A percentile compares a stretch with the other conserved stretches of the same genome.
Evolutionary conservation across 2,113 vertebrate genomes (phyloP).

Genomic region (Salminus brasiliensis): DNA sequence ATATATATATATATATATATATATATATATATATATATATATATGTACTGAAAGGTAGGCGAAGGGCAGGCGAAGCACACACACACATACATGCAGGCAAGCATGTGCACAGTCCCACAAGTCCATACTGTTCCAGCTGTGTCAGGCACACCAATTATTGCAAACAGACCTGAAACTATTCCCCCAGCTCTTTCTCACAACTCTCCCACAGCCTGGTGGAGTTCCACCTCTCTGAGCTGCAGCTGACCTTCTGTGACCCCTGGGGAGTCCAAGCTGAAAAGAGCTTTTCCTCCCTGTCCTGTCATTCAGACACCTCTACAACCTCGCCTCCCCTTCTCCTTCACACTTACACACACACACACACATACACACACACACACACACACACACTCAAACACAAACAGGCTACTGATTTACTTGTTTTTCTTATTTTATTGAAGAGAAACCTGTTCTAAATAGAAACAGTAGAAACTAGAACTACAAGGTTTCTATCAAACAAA

Average conservation of each 20-base stretch:
- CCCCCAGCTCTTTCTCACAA: constrained; percentile 67
- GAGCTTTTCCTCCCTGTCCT: constrained; percentile 43
- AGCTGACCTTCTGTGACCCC: constrained; percentile 58
- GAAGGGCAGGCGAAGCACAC: too few species aligned
- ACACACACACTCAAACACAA: too few species aligned
- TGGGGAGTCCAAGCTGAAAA: constrained; percentile 52
- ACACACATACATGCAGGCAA: constrained; percentile 40
- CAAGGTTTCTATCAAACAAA: too few species aligned
- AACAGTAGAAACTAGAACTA: too few species aligned
- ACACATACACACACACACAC: too few species aligned
- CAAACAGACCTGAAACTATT: constrained; percentile 80
- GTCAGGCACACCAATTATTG: constrained; percentile 77
- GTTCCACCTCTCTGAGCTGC: constrained; percentile 51
- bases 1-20: too few species aligned
- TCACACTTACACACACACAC: background rate
- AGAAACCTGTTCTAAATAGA: too few species aligned
- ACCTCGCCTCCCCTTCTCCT: constrained; percentile 4
- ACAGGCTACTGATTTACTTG: too few species aligned
- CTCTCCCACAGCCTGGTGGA: constrained; percentile 42
- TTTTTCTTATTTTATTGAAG: too few species aligned
- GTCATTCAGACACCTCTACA: constrained; percentile 27
- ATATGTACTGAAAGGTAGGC: too few species aligned
- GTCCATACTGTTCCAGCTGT: constrained; percentile 65
- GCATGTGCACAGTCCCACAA: constrained; percentile 54
- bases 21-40: too few species aligned